Percentiles rank a stretch among this genome's conserved stretches.
These are phyloP conservation scores for Drosophila sechellia DNA, from an alignment of 1,140 invertebrate genomes.

Conservation along the genomic window DNA sequence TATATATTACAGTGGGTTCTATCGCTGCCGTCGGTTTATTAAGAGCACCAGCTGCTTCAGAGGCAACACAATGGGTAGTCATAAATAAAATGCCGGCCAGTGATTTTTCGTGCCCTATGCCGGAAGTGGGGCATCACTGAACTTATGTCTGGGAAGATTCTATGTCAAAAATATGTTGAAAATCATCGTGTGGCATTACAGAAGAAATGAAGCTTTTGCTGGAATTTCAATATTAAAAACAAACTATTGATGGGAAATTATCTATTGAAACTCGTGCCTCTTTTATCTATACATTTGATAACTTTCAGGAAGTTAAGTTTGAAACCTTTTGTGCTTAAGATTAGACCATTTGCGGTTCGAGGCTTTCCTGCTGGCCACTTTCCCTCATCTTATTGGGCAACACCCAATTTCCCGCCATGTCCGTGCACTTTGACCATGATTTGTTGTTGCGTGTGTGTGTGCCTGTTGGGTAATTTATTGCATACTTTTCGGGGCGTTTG, in stretches of 20 bases:
- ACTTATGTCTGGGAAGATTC: neutral
- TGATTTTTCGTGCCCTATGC: conserved; percentile 56
- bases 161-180: neutral
- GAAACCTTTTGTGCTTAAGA: neutral
- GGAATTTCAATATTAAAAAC: no score
- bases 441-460: conserved; percentile 58
- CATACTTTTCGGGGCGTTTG: conserved; percentile 75
- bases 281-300: neutral
- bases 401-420: conserved; percentile 58
- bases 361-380: neutral
- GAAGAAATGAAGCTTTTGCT: no score
- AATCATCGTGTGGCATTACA: no score
- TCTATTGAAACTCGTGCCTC: neutral
- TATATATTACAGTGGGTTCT: conserved; percentile 29
- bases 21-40: conserved; percentile 54
- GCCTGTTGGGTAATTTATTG: conserved; percentile 69
- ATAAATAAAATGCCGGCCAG: conserved; percentile 75
- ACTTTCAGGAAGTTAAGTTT: no score
- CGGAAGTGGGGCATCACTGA: conserved; percentile 6
- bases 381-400: conserved; percentile 54
- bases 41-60: conserved; percentile 71
- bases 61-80: conserved; percentile 71
- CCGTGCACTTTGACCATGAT: conserved; percentile 67
- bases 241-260: neutral
- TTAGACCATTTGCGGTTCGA: conserved; percentile 39